A percentile compares a stretch with the other conserved stretches of the same genome.
phyloP scores from a whole-genome alignment of 2,797 vertebrate species.

The Clamator glandarius region DNA sequence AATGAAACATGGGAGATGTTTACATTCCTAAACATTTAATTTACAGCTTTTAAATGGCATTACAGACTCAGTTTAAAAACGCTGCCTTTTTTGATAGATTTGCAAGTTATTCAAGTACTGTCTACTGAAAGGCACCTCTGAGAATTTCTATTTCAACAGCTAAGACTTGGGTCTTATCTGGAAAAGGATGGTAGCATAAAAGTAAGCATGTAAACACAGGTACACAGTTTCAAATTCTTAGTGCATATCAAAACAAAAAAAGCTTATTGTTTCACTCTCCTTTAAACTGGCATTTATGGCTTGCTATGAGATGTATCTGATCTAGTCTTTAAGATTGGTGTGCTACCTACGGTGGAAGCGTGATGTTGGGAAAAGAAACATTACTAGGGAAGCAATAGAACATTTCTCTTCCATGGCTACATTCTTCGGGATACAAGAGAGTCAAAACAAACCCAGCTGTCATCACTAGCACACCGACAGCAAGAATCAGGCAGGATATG shows the following conservation, averaged over 20 bases:
- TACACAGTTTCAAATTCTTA: not conserved
- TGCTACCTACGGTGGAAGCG: conserved; percentile 63
- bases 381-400: conserved; percentile 88
- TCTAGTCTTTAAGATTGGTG: not conserved
- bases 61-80: not conserved
- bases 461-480: conserved; percentile 86
- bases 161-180: not conserved
- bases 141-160: not conserved
- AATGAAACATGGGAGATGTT: not conserved
- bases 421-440: conserved; percentile 84
- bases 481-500: conserved; percentile 83
- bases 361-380: conserved; percentile 73
- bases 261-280: not conserved
- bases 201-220: not conserved
- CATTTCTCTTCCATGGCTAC: conserved; percentile 92
- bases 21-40: not conserved
- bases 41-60: not conserved
- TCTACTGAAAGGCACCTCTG: not conserved
- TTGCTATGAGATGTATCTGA: not conserved
- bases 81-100: not conserved
- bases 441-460: conserved; percentile 87
- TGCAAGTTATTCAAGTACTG: conserved; percentile 1
- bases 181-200: conserved; percentile 11
- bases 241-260: not conserved
- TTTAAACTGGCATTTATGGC: not conserved